Conservation (phyloP, 2,797 vertebrate species). For the Hapalemur alaotrensis region DNA sequence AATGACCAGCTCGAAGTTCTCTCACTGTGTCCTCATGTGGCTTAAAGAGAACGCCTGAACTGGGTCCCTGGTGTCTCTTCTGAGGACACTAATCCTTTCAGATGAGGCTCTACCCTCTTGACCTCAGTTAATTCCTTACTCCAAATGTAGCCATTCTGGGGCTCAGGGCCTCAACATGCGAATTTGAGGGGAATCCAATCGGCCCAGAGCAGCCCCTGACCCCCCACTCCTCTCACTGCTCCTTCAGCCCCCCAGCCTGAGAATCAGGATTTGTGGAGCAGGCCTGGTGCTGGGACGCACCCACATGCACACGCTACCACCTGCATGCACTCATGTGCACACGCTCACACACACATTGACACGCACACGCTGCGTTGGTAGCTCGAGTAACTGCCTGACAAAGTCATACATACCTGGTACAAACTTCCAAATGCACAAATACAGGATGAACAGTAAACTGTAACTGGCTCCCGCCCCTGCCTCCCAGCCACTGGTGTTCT, state of each 20-base stretch:
- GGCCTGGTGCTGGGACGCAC: too few relatives aligned
- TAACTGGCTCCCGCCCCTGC: too few relatives aligned
- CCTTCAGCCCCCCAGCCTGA: too few relatives aligned
- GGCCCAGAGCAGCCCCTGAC: fast-evolving
- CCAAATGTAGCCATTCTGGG: fast-evolving
- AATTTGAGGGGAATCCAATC: background rate
- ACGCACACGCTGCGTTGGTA: fast-evolving
- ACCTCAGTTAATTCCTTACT: background rate
- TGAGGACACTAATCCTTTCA: background rate
- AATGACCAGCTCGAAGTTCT: background rate
- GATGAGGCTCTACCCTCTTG: background rate
- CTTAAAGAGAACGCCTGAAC: background rate
- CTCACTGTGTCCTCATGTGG: background rate
- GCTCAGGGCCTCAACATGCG: background rate
- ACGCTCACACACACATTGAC: background rate
- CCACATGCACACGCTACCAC: too few relatives aligned
- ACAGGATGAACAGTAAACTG: too few relatives aligned
- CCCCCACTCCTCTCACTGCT: background rate
- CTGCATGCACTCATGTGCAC: too few relatives aligned
- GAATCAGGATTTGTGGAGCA: background rate
- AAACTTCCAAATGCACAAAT: background rate
- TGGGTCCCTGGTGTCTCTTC: background rate
- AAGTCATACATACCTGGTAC: background rate
- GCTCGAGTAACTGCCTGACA: background rate
- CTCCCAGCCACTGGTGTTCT: background rate